Evolutionary conservation across 2,113 vertebrate species (phyloP).

Genomic region (Thunnus thynnus): DNA sequence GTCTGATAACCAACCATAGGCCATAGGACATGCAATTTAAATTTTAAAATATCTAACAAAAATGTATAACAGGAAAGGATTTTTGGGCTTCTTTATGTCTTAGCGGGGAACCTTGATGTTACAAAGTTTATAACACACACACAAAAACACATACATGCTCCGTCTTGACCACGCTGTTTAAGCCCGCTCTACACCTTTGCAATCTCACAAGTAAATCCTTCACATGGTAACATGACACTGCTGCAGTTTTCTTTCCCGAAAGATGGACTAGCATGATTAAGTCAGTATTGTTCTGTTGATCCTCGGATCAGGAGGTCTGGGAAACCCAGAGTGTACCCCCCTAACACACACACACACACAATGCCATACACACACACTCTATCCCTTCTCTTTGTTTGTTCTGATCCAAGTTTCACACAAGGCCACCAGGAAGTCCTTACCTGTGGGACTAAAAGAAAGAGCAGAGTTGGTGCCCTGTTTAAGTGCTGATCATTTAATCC

Average conservation of each 20-base stretch:
- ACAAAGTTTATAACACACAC: neutral
- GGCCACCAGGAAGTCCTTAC: slow-evolving; percentile 10
- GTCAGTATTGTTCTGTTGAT: slow-evolving; percentile 37
- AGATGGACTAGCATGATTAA: slow-evolving; percentile 35
- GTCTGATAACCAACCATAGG: neutral
- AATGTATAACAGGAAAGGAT: neutral
- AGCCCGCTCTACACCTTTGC: slow-evolving; percentile 14
- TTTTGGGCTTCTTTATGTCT: neutral
- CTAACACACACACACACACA: slow-evolving; percentile 6
- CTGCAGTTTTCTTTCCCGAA: slow-evolving; percentile 1
- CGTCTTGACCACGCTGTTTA: neutral
- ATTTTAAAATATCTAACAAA: neutral
- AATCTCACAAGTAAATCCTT: slow-evolving; percentile 24
- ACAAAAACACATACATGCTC: neutral
- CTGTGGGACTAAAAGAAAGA: slow-evolving; percentile 12
- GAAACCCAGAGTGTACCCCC: neutral
- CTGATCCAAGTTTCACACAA: slow-evolving; percentile 17
- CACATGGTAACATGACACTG: slow-evolving; percentile 1
- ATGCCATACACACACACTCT: neutral
- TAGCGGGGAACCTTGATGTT: neutral
- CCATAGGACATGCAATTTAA: neutral
- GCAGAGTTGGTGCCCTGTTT: slow-evolving; percentile 33
- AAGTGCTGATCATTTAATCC: slow-evolving; percentile 65
- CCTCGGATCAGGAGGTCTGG: slow-evolving; percentile 21
- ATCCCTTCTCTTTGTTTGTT: slow-evolving; percentile 3